phyloP scores from a whole-genome alignment of 1,140 invertebrate species.

The Aphelenchoides fujianensis region DNA sequence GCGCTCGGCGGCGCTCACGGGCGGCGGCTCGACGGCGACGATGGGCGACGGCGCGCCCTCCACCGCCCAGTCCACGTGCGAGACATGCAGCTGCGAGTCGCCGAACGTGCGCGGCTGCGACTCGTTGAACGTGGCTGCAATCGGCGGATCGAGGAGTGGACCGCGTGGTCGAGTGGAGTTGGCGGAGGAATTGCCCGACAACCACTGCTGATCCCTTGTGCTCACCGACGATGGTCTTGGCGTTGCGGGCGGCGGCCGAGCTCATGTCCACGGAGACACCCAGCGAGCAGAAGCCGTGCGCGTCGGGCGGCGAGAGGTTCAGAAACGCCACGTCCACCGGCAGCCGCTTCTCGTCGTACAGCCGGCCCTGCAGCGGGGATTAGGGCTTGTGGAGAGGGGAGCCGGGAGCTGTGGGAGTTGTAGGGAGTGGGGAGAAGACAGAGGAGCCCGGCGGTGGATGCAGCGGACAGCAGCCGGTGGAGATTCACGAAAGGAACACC shows the following conservation, averaged over 20 bases:
- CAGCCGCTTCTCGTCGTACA: slow-evolving; percentile 79
- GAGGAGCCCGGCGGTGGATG: no score
- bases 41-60: slow-evolving; percentile 68
- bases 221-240: slow-evolving; percentile 81
- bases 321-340: slow-evolving; percentile 81
- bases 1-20: slow-evolving; percentile 66
- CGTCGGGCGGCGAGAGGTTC: slow-evolving; percentile 80
- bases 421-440: no score
- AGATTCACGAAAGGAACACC: no score
- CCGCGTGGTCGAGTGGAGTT: no score
- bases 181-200: no score
- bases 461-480: no score
- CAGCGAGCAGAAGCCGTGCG: slow-evolving; percentile 73
- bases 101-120: slow-evolving; percentile 86
- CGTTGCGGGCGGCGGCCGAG: slow-evolving; percentile 76
- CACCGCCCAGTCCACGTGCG: slow-evolving; percentile 82
- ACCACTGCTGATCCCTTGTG: no score
- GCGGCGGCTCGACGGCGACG: slow-evolving; percentile 70
- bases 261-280: slow-evolving; percentile 88
- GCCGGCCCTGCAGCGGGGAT: no score
- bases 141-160: no score
- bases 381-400: no score
- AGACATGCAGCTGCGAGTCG: slow-evolving; percentile 80
- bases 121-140: slow-evolving; percentile 71
- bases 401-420: no score